These are phyloP conservation scores for Lethrus apterus DNA, from an alignment of 1,140 invertebrate species.

Conservation along the genomic window DNA sequence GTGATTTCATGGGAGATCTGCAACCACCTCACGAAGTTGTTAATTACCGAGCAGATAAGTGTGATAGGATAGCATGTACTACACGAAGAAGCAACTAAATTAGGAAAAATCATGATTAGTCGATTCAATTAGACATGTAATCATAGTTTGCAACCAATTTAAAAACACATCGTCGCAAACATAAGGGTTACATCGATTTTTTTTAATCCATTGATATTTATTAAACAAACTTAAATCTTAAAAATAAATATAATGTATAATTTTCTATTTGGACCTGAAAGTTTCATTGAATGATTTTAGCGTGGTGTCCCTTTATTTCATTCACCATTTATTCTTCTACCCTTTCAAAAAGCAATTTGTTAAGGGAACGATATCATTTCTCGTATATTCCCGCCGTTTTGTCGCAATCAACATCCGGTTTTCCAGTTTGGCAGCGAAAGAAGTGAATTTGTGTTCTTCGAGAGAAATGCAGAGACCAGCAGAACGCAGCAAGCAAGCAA, in stretches of 20 bases:
- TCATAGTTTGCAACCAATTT: too few relatives aligned
- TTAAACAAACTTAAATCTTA: too few relatives aligned
- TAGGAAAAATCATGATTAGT: slow-evolving; percentile 20
- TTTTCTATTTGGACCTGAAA: too few relatives aligned
- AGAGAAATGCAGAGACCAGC: slow-evolving; percentile 33
- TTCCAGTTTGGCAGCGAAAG: slow-evolving; percentile 33
- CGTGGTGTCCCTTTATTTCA: slow-evolving; percentile 16
- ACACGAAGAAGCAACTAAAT: slow-evolving; percentile 13
- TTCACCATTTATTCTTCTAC: slow-evolving; percentile 20
- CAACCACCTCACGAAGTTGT: slow-evolving; percentile 21
- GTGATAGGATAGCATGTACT: slow-evolving; percentile 16
- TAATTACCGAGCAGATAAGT: slow-evolving; percentile 23
- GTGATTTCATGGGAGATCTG: slow-evolving; percentile 24
- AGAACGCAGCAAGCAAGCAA: slow-evolving; percentile 24
- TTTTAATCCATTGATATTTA: too few relatives aligned
- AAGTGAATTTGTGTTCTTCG: slow-evolving; percentile 21
- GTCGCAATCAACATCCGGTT: slow-evolving; percentile 41
- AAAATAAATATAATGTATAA: too few relatives aligned
- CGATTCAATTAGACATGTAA: slow-evolving; percentile 8
- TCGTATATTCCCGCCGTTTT: slow-evolving; percentile 32
- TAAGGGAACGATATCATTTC: slow-evolving; percentile 33
- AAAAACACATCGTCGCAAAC: too few relatives aligned
- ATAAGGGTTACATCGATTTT: too few relatives aligned
- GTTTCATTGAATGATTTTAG: too few relatives aligned
- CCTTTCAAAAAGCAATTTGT: slow-evolving; percentile 25